Evolutionary conservation across 2,113 vertebrate species (phyloP), one percentile per base, ranked within the genome.

Genomic region (Clupea harengus): DNA sequence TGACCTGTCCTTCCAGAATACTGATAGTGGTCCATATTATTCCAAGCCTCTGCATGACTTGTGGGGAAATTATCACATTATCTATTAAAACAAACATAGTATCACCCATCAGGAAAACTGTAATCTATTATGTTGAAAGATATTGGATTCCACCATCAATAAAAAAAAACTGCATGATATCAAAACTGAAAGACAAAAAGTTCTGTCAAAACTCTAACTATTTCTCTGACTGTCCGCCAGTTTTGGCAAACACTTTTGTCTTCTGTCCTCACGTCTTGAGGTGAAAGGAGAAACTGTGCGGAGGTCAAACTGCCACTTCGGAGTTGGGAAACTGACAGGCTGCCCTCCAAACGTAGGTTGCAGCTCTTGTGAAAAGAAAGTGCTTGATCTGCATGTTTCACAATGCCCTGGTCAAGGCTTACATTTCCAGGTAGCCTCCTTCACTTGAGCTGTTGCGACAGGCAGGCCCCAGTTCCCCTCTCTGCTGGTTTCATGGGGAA

Each of bases 381-480:
- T 91, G 88, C 90, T 87, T 82, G 83, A 86, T 90, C 91, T 87
- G 91, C 91, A 89, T 86, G 88, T 91, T 92, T 90, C 91, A 83
- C 87, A 88, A 87, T 83, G 67, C 85, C 22, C 84, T 88, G 83
- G 85, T 90, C 88, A 85, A 44, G 57, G 67, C 85, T 67, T 64
- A 87, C 86, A 81, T 50, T 89, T 88, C 89, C 91, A 92, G 91
- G 91, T 92, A 92, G 85, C 84, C 85, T 80, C 67, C 78, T 86
- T 81, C 25, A 85, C 67, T 72, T 81, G 86, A 49, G 82, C 75
- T 94, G 89, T 95, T 93, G 93, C 91, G 94, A 95, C 82, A 89
- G 91, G 88, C 94, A 93, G 91, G 93, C 81, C 85, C 92, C 93
- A 95, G 93, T 95, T 95, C 94, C 92, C 92, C 93, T 95, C 95